Conservation (phyloP, 2,888 invertebrate genomes). For the Lepetodrilus schrolli region DNA sequence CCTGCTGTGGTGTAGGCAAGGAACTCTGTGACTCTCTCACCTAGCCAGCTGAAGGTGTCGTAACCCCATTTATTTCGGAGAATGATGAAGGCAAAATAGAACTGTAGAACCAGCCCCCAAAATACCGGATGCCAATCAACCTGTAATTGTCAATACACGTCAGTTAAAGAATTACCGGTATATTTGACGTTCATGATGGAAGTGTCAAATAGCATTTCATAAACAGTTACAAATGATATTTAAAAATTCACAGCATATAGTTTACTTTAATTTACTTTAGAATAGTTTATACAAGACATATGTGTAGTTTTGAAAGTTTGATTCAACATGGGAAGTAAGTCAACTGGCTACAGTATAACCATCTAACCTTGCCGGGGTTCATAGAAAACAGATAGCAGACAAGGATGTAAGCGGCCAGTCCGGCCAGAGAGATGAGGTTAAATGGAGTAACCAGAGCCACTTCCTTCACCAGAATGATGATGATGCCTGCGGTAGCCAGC, state of each 20-base stretch:
- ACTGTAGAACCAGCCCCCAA: constrained; percentile 88
- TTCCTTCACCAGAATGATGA: constrained; percentile 62
- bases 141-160: no score
- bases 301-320: not conserved
- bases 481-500: constrained; percentile 48
- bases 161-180: no score
- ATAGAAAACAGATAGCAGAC: constrained; percentile 65
- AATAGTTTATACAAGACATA: not conserved
- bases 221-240: no score
- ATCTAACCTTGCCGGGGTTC: constrained; percentile 63
- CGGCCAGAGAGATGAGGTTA: constrained; percentile 67
- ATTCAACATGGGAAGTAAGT: no score
- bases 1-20: constrained; percentile 87
- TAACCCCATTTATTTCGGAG: constrained; percentile 75
- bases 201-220: no score
- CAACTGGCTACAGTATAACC: no score
- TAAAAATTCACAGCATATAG: no score
- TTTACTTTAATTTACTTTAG: not conserved
- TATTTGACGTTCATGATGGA: no score
- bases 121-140: constrained; percentile 84
- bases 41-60: constrained; percentile 82
- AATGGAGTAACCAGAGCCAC: constrained; percentile 59
- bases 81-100: constrained; percentile 79
- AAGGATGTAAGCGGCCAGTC: constrained; percentile 62
- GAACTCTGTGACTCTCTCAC: constrained; percentile 84